These are phyloP conservation scores for Amorpha juglandis DNA, from an alignment of 2,888 invertebrate genomes.

Conservation along the genomic window DNA sequence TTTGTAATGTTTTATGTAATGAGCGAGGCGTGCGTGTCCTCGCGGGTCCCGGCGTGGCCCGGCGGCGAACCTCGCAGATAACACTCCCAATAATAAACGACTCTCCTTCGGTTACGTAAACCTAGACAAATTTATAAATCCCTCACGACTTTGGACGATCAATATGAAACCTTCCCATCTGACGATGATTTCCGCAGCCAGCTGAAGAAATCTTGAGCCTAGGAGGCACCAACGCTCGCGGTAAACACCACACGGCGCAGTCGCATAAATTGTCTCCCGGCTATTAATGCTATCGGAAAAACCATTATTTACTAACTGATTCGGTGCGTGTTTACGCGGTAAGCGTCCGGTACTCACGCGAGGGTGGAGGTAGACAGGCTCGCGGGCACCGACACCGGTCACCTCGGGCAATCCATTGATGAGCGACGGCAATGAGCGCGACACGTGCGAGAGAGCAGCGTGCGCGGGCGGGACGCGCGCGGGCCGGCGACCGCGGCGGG, in stretches of 20 bases:
- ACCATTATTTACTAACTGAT: conserved; percentile 62
- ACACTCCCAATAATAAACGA: conserved; percentile 62
- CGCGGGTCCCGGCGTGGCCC: conserved; percentile 29
- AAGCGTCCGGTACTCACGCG: conserved; percentile 52
- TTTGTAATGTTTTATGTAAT: conserved; percentile 59
- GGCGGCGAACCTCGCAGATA: conserved; percentile 52
- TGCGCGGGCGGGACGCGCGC: conserved; percentile 57
- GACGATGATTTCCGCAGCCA: conserved; percentile 56
- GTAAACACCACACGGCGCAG: conserved; percentile 72
- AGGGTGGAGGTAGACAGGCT: conserved; percentile 37
- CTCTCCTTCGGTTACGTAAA: conserved; percentile 76
- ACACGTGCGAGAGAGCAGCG: conserved; percentile 52
- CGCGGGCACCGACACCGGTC: conserved; percentile 59
- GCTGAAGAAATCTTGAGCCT: conserved; percentile 52
- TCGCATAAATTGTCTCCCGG: conserved; percentile 58
- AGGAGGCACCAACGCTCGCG: conserved; percentile 51
- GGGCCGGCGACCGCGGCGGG: conserved; percentile 68
- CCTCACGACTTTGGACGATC: conserved; percentile 57
- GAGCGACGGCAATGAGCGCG: conserved; percentile 53
- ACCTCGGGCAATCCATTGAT: conserved; percentile 76
- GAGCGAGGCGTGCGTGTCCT: conserved; percentile 43
- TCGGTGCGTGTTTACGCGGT: conserved; percentile 47
- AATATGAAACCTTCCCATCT: conserved; percentile 61
- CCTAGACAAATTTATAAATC: conserved; percentile 66
- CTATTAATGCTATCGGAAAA: conserved; percentile 62